These are phyloP conservation scores for Capromys pilorides DNA, from an alignment of 2,797 vertebrate genomes.

Conservation along the genomic window DNA sequence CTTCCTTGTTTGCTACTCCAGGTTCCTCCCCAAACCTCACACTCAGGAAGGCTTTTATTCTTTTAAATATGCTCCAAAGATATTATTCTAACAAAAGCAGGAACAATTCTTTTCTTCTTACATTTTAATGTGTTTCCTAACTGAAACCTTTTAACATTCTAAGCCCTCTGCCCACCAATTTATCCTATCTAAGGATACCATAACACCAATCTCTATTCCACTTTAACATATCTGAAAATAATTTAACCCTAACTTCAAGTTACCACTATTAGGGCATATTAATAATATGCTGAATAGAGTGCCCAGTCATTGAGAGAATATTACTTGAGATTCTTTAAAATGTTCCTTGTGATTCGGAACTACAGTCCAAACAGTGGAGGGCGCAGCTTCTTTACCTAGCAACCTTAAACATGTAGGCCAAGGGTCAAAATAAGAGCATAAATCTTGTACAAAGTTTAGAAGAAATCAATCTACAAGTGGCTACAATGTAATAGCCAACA, in stretches of 20 bases:
- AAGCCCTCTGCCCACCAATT: not conserved
- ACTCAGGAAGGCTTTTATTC: not conserved
- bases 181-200: not conserved
- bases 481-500: not conserved
- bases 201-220: not conserved
- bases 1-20: not conserved
- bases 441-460: conserved; percentile 27
- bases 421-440: not conserved
- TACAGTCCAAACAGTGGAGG: not conserved
- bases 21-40: not conserved
- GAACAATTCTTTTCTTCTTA: not conserved
- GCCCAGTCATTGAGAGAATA: not conserved
- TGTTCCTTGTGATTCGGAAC: not conserved
- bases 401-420: not conserved
- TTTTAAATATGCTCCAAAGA: conserved; percentile 24
- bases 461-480: not conserved
- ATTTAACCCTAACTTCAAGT: conserved; percentile 27
- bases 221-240: not conserved
- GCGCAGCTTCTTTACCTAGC: not conserved
- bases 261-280: not conserved
- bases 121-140: not conserved
- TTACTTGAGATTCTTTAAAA: not conserved
- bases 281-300: not conserved
- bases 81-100: conserved; percentile 30
- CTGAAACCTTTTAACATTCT: not conserved